phyloP scores from a whole-genome alignment of 1,140 invertebrate species.

The Charaxes varanes region DNA sequence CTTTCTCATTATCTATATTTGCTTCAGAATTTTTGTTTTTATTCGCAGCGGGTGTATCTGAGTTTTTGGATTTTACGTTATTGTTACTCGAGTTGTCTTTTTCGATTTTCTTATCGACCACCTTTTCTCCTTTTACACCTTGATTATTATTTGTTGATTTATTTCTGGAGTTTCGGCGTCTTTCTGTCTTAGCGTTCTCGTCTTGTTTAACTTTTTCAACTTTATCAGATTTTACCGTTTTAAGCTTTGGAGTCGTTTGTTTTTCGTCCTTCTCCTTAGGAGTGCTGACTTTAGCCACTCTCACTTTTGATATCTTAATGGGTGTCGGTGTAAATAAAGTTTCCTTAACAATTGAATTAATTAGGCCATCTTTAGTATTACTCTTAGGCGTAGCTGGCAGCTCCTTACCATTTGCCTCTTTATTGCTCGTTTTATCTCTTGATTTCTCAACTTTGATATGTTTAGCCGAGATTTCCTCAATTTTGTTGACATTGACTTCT shows the following conservation, averaged over 20 bases:
- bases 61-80: too few relatives aligned
- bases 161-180: conserved; percentile 39
- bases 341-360: conserved; percentile 2
- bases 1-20: too few relatives aligned
- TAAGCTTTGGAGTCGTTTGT: conserved; percentile 22
- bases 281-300: conserved; percentile 18
- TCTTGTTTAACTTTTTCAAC: conserved; percentile 29
- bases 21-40: too few relatives aligned
- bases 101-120: conserved; percentile 13
- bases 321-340: conserved; percentile 16
- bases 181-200: conserved; percentile 27
- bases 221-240: conserved; percentile 22
- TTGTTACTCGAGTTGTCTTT: too few relatives aligned
- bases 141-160: conserved; percentile 31
- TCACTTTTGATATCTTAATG: conserved; percentile 36
- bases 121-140: conserved; percentile 8
- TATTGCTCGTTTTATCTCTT: conserved; percentile 1
- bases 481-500: conserved; percentile 9
- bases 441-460: conserved; percentile 12
- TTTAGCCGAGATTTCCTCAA: neutral
- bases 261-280: conserved; percentile 30
- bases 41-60: too few relatives aligned
- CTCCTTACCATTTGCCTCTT: neutral
- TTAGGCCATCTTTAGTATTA: conserved; percentile 6
- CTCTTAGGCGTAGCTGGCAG: conserved; percentile 4